Evolutionary conservation across 2,113 vertebrate genomes (phyloP).

Genomic region (Tricholaema leucomelas): DNA sequence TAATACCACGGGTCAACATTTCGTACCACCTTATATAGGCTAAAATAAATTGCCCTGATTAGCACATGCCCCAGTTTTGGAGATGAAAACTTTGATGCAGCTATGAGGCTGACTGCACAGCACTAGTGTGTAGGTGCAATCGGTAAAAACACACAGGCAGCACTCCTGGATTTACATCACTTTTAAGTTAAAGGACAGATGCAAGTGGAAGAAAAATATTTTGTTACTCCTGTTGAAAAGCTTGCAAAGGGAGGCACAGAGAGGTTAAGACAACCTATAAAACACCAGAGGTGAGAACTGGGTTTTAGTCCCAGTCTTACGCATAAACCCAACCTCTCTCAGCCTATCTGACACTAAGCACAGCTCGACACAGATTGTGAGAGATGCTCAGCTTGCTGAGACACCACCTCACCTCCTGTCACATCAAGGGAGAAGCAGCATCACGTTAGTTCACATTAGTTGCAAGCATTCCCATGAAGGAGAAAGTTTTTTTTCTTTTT

Average conservation of each 20-base stretch:
- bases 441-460: neutral
- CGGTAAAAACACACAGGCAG: fast-evolving
- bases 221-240: neutral
- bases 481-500: neutral
- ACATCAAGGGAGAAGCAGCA: neutral
- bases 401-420: neutral
- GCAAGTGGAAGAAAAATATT: neutral
- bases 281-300: neutral
- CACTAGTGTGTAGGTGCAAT: fast-evolving
- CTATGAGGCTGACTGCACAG: fast-evolving
- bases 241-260: neutral
- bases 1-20: fast-evolving
- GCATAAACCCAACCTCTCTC: neutral
- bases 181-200: neutral
- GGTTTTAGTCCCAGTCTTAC: neutral
- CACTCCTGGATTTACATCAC: neutral
- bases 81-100: neutral
- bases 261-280: neutral
- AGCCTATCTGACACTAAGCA: neutral
- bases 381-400: neutral
- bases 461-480: neutral
- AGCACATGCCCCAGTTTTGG: fast-evolving
- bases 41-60: neutral
- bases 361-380: neutral
- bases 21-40: fast-evolving